Percentiles rank a stretch among this genome's conserved stretches.
These are phyloP conservation scores for Bothrops jararaca DNA, from an alignment of 2,113 vertebrate genomes.

Conservation along the genomic window DNA sequence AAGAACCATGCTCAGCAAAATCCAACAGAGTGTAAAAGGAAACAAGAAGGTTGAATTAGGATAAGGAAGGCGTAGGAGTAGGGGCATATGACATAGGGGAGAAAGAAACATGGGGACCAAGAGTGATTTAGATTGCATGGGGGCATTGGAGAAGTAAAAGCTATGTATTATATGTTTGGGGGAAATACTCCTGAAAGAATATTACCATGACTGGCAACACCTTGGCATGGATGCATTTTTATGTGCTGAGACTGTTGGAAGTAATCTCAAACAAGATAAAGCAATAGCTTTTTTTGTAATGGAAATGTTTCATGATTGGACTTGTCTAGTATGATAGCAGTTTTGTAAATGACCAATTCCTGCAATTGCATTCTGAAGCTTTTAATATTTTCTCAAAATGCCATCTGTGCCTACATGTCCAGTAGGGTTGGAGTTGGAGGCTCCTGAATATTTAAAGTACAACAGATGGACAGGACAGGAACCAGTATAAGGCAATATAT, in stretches of 20 bases:
- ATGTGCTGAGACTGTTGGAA: background rate
- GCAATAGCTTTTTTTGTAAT: background rate
- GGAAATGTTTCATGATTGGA: background rate
- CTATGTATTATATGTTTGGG: background rate
- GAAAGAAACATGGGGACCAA: background rate
- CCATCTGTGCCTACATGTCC: background rate
- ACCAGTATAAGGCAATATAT: slow-evolving; percentile 34
- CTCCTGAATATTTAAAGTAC: background rate
- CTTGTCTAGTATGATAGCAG: background rate
- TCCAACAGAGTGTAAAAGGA: background rate
- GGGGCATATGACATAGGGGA: background rate
- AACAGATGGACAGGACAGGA: background rate
- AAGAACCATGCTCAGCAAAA: background rate
- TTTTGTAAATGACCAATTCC: background rate
- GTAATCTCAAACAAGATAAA: background rate
- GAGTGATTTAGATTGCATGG: background rate
- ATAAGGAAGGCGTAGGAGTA: background rate
- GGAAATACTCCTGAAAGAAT: background rate
- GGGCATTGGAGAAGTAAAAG: background rate
- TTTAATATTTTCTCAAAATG: background rate
- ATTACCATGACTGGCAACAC: background rate
- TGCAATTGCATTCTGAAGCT: background rate
- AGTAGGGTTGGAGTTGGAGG: background rate
- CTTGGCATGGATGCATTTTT: background rate
- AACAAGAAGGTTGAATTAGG: background rate